These are phyloP conservation scores for Chrysolophus pictus DNA, from an alignment of 2,797 vertebrate species.

Conservation along the genomic window DNA sequence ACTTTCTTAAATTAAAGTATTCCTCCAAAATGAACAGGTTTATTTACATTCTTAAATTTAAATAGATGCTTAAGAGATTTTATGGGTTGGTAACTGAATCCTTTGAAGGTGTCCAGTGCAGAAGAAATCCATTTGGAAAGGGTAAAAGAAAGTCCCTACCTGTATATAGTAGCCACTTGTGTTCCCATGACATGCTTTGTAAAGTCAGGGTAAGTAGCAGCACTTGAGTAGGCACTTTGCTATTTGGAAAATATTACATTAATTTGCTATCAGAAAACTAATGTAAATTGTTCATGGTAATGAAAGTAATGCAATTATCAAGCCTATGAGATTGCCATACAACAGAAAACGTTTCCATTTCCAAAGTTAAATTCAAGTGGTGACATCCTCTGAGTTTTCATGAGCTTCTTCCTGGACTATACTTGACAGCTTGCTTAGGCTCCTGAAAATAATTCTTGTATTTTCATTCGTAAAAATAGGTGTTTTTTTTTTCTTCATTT, in stretches of 20 bases:
- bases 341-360: neutral
- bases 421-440: neutral
- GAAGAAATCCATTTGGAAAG: neutral
- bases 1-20: neutral
- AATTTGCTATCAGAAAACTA: neutral
- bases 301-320: neutral
- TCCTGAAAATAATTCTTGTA: neutral
- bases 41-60: conserved; percentile 4
- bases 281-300: neutral
- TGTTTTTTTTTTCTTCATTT: neutral
- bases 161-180: neutral
- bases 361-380: neutral
- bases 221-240: neutral
- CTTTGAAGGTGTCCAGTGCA: neutral
- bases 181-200: neutral
- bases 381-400: neutral
- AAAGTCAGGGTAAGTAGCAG: neutral
- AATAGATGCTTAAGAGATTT: neutral
- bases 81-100: neutral
- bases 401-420: neutral
- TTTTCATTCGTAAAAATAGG: neutral
- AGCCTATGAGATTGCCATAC: neutral
- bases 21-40: neutral
- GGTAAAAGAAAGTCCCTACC: neutral
- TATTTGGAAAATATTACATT: neutral